These are phyloP conservation scores for Lophotis ruficrista DNA, from an alignment of 2,113 vertebrate species.

Conservation along the genomic window DNA sequence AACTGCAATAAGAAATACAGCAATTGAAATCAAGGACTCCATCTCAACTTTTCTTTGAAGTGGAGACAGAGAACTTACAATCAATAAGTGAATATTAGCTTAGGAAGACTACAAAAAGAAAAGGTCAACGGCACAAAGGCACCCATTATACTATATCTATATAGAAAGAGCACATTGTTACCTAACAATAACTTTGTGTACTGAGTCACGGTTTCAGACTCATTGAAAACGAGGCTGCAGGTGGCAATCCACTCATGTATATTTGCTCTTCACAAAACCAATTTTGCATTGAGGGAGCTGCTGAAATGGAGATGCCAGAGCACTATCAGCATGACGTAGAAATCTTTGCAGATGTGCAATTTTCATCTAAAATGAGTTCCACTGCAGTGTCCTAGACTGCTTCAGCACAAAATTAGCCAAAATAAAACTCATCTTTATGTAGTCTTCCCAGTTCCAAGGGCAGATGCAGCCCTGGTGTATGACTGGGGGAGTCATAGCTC, in stretches of 20 bases:
- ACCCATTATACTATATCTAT: background rate
- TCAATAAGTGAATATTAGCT: background rate
- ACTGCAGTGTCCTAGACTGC: background rate
- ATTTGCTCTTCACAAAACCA: conserved; percentile 9
- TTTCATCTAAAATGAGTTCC: conserved; percentile 40
- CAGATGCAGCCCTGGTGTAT: background rate
- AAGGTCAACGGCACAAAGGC: background rate
- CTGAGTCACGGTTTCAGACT: background rate
- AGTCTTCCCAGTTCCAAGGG: background rate
- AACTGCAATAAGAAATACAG: background rate
- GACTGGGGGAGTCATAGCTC: background rate
- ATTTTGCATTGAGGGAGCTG: background rate
- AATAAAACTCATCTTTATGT: background rate
- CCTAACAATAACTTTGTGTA: background rate
- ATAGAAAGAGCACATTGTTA: background rate
- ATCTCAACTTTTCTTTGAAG: background rate
- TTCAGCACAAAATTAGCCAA: conserved; percentile 13
- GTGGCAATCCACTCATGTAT: background rate
- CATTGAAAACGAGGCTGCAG: background rate
- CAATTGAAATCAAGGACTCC: background rate
- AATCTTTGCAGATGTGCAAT: conserved; percentile 26
- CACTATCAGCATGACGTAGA: background rate
- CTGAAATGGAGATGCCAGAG: conserved; percentile 32
- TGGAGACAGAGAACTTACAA: background rate
- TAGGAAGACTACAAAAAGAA: background rate